Evolutionary conservation across 2,113 vertebrate genomes (phyloP).

Genomic region (Pomatorhinus ruficollis): DNA sequence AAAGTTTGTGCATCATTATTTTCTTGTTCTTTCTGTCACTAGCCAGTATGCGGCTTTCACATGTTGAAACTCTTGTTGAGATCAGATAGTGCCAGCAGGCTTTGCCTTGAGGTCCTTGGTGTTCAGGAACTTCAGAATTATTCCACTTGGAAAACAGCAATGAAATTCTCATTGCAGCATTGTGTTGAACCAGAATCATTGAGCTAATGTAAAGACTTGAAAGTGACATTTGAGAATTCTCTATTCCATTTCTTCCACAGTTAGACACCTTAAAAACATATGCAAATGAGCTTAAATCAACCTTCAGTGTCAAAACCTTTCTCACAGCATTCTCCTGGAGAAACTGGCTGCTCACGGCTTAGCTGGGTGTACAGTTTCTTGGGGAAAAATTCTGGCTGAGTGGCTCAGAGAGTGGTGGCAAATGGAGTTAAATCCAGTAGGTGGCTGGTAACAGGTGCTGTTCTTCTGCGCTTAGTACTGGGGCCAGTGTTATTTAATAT

Average conservation of each 20-base stretch:
- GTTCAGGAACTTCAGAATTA: background rate
- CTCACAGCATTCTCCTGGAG: background rate
- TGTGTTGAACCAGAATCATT: background rate
- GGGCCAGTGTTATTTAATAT: background rate
- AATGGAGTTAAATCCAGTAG: background rate
- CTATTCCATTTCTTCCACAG: background rate
- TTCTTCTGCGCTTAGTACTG: background rate
- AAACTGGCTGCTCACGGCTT: background rate
- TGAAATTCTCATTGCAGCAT: background rate
- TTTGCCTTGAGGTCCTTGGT: background rate
- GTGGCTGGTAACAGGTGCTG: background rate
- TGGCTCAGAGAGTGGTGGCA: background rate
- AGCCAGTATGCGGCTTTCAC: background rate
- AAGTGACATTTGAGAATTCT: background rate
- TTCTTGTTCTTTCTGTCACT: background rate
- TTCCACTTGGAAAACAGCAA: background rate
- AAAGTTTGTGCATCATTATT: background rate
- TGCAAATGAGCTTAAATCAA: background rate
- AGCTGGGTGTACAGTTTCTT: rapidly evolving
- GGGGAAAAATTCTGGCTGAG: background rate
- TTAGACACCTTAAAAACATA: background rate
- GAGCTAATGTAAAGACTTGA: background rate
- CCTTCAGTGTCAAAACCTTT: background rate
- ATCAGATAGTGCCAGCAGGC: too few species aligned
- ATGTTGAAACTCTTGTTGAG: background rate